Conservation (phyloP, 2,113 vertebrate species). For the Poeciliopsis prolifica region DNA sequence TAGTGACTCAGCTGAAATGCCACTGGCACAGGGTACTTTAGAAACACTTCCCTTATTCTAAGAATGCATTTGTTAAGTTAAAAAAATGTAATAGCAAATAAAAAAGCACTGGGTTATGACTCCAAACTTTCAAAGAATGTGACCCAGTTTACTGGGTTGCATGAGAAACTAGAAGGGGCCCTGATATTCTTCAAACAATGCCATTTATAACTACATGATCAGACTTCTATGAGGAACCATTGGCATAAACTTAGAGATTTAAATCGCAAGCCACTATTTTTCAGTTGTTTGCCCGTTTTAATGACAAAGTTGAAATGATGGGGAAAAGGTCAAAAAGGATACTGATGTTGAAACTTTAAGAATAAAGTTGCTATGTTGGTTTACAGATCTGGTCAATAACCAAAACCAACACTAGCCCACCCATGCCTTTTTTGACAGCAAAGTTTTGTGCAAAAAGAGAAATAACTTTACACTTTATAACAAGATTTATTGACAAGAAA, state of each 20-base stretch:
- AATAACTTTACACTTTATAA: background rate
- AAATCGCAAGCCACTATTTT: background rate
- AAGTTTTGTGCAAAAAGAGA: background rate
- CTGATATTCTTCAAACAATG: too few species aligned
- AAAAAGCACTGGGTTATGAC: too few species aligned
- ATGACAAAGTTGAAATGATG: too few species aligned
- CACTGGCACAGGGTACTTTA: constrained; percentile 13
- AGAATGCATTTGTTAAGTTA: constrained; percentile 30
- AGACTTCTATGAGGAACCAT: too few species aligned
- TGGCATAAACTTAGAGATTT: too few species aligned
- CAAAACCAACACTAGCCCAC: background rate
- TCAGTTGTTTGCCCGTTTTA: background rate
- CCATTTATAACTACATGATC: too few species aligned
- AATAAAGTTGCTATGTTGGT: background rate
- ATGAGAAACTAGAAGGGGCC: too few species aligned
- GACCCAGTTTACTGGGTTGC: too few species aligned
- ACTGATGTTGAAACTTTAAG: background rate
- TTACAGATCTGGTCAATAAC: too few species aligned
- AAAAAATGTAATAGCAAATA: constrained; percentile 4
- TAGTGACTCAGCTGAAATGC: constrained; percentile 49
- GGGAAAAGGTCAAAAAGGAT: background rate
- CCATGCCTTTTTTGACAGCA: too few species aligned
- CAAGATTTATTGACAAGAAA: background rate
- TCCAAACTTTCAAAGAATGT: too few species aligned
- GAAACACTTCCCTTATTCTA: constrained; percentile 45